A percentile compares a stretch with the other conserved stretches of the same genome.
These are phyloP conservation scores for Poecile montanus DNA, from an alignment of 2,797 vertebrate species.

Conservation along the genomic window DNA sequence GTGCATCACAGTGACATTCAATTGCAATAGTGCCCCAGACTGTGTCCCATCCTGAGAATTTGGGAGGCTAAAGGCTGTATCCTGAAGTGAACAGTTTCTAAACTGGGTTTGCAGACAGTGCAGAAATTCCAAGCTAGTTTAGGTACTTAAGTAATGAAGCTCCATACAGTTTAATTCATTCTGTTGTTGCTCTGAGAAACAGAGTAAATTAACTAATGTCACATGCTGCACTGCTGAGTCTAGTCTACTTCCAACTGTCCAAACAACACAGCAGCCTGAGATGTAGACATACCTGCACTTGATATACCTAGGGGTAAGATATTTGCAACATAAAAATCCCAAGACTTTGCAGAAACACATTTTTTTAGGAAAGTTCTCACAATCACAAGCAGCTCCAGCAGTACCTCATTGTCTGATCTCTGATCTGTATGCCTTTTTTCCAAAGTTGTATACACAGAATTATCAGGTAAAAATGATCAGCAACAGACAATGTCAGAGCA, in stretches of 20 bases:
- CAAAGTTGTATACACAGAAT: neutral
- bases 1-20: rapidly evolving
- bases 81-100: neutral
- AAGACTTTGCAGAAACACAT: neutral
- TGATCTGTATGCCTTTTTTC: neutral
- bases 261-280: neutral
- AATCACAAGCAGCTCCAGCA: neutral
- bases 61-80: neutral
- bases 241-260: neutral
- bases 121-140: neutral
- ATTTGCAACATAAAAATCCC: neutral
- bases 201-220: neutral
- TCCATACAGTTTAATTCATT: neutral
- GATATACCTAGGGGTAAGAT: neutral
- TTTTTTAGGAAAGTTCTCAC: neutral
- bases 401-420: neutral
- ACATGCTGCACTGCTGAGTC: neutral
- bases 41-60: neutral
- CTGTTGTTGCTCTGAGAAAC: neutral
- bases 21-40: neutral
- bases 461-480: neutral
- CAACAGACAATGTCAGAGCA: neutral
- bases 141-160: neutral
- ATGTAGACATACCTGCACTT: neutral
- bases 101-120: neutral